Evolutionary conservation across 2,888 invertebrate genomes (phyloP).

Genomic region (Parascotia fuliginaria): DNA sequence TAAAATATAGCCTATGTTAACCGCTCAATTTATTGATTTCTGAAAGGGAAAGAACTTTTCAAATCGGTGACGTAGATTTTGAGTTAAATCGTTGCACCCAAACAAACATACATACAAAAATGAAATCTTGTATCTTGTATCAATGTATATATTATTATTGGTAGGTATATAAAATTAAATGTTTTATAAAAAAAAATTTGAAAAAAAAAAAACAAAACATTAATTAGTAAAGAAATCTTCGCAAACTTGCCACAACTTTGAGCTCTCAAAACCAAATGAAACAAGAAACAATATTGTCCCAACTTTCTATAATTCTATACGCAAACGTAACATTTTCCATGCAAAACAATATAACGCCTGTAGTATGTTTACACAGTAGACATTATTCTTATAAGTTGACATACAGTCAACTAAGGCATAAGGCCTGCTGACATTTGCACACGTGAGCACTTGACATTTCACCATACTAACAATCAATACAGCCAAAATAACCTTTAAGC

Average conservation of each 20-base stretch:
- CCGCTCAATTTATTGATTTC: too few relatives aligned
- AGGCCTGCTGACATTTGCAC: conserved; percentile 68
- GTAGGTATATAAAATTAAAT: too few relatives aligned
- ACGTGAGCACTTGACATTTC: conserved; percentile 74
- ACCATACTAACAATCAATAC: conserved; percentile 57
- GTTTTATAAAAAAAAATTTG: too few relatives aligned
- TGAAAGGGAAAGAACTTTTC: too few relatives aligned
- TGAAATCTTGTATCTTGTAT: too few relatives aligned
- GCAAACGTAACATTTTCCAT: background rate
- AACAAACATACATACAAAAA: too few relatives aligned
- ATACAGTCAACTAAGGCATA: conserved; percentile 7
- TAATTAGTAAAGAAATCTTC: background rate
- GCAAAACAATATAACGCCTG: conserved; percentile 4
- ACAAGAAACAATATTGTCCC: background rate
- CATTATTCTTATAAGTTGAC: conserved; percentile 35
- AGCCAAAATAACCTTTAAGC: conserved; percentile 71
- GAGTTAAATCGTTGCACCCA: too few relatives aligned
- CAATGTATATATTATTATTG: too few relatives aligned
- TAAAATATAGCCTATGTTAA: too few relatives aligned
- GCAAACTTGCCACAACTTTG: background rate
- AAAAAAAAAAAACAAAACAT: background rate
- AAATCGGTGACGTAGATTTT: too few relatives aligned
- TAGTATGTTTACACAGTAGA: conserved; percentile 27
- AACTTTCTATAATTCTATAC: background rate
- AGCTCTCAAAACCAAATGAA: background rate